Evolutionary conservation across 2,888 invertebrate species (phyloP).

Genomic region (Drosophila macrothrix): DNA sequence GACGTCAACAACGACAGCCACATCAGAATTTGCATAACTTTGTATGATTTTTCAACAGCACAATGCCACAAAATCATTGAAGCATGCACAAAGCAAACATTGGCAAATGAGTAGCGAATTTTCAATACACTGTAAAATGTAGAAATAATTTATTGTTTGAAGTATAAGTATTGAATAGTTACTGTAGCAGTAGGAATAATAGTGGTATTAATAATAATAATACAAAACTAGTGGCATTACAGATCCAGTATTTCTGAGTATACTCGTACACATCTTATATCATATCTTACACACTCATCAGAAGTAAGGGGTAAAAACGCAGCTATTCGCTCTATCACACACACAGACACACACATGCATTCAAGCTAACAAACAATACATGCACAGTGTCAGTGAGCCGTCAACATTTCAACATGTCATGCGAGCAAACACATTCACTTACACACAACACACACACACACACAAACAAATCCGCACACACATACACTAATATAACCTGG

Average conservation of each 20-base stretch:
- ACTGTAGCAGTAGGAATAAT: not conserved
- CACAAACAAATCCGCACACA: not conserved
- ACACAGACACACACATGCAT: conserved; percentile 28
- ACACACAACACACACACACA: conserved; percentile 21
- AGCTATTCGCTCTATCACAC: conserved; percentile 36
- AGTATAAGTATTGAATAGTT: not conserved
- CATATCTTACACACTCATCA: not conserved
- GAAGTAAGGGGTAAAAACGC: conserved; percentile 14
- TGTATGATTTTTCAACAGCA: conserved; percentile 75
- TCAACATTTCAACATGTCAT: conserved; percentile 79
- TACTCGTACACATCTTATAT: not conserved
- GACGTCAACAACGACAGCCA: conserved; percentile 53
- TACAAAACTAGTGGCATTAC: not conserved
- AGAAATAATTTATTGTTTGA: no score
- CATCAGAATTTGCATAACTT: conserved; percentile 78
- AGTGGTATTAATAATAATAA: not conserved
- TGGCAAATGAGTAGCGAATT: not conserved
- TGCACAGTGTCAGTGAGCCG: conserved; percentile 71
- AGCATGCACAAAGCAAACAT: conserved; percentile 46
- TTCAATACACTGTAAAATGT: conserved; percentile 15
- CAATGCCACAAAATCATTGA: conserved; percentile 77
- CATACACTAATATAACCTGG: not conserved
- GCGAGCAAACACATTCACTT: conserved; percentile 58
- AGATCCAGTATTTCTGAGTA: not conserved
- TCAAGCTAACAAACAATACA: conserved; percentile 7